Conservation (phyloP, 2,888 invertebrate species). For the Pardosa pseudoannulata region DNA sequence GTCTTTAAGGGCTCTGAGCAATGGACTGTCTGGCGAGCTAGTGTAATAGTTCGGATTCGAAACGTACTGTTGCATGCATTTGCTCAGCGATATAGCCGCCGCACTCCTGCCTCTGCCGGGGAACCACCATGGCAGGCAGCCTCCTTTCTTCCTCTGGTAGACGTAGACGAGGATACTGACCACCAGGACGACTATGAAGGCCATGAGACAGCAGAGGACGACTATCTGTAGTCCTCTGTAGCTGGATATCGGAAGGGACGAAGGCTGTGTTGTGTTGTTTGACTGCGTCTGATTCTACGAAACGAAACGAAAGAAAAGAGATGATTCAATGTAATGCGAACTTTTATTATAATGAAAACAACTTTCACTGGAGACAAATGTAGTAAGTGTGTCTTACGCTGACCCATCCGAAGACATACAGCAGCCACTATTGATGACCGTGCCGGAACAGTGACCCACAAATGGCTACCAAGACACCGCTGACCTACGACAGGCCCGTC, state of each 20-base stretch:
- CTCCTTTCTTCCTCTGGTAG: slow-evolving; percentile 1
- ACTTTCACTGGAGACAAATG: no score
- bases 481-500: no score
- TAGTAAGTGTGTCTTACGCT: no score
- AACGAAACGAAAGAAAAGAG: neutral
- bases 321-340: no score
- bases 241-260: neutral
- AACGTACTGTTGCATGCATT: slow-evolving; percentile 74
- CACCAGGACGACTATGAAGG: neutral
- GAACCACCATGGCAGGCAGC: slow-evolving; percentile 4
- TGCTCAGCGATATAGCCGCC: slow-evolving; percentile 63
- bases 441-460: no score
- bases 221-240: neutral
- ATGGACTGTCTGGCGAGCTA: slow-evolving; percentile 70
- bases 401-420: no score
- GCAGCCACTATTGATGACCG: no score
- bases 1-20: slow-evolving; percentile 71
- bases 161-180: neutral
- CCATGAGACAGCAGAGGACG: slow-evolving; percentile 10
- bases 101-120: neutral
- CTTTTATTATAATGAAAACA: no score
- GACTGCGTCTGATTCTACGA: slow-evolving; percentile 21
- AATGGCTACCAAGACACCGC: no score
- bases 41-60: slow-evolving; percentile 75
- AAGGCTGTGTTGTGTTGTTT: slow-evolving; percentile 16